Evolutionary conservation across 2,797 vertebrate genomes (phyloP).

Genomic region (Eulemur coronatus): DNA sequence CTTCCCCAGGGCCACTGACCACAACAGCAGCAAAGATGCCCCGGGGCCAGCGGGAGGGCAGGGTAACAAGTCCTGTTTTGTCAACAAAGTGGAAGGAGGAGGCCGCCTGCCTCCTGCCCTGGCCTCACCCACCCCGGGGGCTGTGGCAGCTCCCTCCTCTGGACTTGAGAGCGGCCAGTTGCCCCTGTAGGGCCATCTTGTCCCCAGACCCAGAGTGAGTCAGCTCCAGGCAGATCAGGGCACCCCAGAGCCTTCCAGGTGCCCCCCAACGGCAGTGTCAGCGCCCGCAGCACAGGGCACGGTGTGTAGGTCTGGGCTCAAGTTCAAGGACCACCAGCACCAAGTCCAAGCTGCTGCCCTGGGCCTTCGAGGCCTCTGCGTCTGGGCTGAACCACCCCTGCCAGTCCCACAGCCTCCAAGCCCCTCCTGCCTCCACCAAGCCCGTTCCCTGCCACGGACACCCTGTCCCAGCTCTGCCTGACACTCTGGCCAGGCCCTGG

Average conservation of each 20-base stretch:
- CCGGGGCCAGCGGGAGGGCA: fast-evolving
- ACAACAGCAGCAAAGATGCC: background rate
- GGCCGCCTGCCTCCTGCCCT: background rate
- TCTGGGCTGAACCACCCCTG: background rate
- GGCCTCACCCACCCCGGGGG: background rate
- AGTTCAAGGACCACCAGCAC: background rate
- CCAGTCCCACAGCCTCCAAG: background rate
- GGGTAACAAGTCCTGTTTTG: slow-evolving; percentile 38
- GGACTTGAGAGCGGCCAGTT: fast-evolving
- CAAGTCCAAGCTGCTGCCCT: background rate
- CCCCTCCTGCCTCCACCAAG: fast-evolving
- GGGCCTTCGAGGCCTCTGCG: background rate
- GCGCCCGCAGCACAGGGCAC: background rate
- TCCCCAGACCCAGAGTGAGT: background rate
- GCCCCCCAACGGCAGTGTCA: fast-evolving
- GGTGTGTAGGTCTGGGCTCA: background rate
- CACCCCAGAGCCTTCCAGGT: background rate
- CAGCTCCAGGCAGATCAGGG: background rate
- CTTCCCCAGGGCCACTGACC: background rate
- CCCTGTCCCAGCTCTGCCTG: background rate
- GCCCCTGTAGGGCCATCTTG: fast-evolving
- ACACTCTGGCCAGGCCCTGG: background rate
- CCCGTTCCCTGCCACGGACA: fast-evolving
- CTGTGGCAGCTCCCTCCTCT: background rate
- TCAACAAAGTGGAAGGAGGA: slow-evolving; percentile 27